Conservation (phyloP, 2,888 invertebrate genomes). For the Epinotia nisella region DNA sequence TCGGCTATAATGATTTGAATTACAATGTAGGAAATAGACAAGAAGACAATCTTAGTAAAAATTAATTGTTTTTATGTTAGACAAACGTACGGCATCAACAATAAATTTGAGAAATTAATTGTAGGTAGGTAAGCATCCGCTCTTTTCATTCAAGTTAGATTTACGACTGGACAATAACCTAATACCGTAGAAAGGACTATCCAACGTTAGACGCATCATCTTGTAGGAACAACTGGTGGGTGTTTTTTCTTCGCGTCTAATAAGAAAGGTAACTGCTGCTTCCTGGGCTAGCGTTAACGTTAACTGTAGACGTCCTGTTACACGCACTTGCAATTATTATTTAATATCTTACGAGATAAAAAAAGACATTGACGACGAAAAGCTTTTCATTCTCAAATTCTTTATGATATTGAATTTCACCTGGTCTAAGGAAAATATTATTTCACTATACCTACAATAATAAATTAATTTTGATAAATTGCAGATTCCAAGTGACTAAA, state of each 20-base stretch:
- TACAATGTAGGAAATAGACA: conserved; percentile 16
- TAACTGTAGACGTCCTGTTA: conserved; percentile 43
- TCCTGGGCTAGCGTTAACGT: conserved; percentile 26
- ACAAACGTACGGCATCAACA: not conserved
- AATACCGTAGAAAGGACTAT: not conserved
- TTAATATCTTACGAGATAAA: conserved; percentile 17
- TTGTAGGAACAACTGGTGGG: conserved; percentile 17
- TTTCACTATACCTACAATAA: too few relatives aligned
- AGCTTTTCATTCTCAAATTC: too few relatives aligned
- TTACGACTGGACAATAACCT: conserved; percentile 8
- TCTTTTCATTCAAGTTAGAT: not conserved
- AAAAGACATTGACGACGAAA: not conserved
- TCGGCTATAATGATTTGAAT: conserved; percentile 11
- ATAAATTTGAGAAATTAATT: not conserved
- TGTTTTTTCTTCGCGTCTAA: conserved; percentile 16
- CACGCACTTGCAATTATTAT: conserved; percentile 29
- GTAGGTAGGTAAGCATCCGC: not conserved
- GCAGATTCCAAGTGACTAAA: too few relatives aligned
- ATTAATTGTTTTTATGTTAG: not conserved
- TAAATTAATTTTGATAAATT: too few relatives aligned
- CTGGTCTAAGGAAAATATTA: too few relatives aligned
- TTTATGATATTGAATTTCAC: too few relatives aligned
- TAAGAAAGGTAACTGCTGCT: conserved; percentile 17
- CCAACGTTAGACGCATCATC: conserved; percentile 3
- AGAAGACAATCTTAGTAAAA: not conserved